phyloP scores from a whole-genome alignment of 2,113 vertebrate genomes.

The Psilopogon haemacephalus region DNA sequence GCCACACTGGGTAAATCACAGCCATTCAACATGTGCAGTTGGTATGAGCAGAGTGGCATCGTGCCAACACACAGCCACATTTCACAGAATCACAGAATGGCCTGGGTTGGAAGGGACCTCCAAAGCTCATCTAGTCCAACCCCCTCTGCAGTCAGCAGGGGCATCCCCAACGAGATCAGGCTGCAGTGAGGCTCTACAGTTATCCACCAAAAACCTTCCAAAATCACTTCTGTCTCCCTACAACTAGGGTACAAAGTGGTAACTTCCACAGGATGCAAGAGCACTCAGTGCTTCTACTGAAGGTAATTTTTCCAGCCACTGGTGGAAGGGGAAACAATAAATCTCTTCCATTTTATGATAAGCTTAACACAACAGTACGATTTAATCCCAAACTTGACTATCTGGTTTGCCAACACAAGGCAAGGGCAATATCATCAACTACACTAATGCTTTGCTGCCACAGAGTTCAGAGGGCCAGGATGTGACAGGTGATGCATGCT shows the following conservation, averaged over 20 bases:
- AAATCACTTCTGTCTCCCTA: background rate
- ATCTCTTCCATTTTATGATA: background rate
- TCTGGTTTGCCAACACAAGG: background rate
- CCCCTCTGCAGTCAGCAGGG: no score
- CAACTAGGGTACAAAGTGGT: background rate
- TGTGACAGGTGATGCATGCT: background rate
- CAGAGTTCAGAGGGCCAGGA: background rate
- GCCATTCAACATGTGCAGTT: background rate
- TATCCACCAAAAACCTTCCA: background rate
- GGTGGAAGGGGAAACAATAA: background rate
- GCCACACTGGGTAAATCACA: background rate
- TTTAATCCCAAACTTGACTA: conserved; percentile 20
- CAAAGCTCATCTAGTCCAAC: no score
- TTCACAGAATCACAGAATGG: no score
- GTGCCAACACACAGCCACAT: background rate
- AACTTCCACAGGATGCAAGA: background rate
- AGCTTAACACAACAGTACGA: conserved; percentile 26
- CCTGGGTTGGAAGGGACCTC: no score
- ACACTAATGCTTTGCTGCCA: background rate
- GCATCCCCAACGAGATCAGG: no score
- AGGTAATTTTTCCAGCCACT: conserved; percentile 4
- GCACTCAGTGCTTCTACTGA: conserved; percentile 7
- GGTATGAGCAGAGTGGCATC: background rate
- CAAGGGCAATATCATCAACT: background rate
- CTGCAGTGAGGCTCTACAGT: no score